A percentile compares a stretch with the other conserved stretches of the same genome.
Conservation (phyloP, 2,797 vertebrate genomes). For the Scarus forsteni region DNA sequence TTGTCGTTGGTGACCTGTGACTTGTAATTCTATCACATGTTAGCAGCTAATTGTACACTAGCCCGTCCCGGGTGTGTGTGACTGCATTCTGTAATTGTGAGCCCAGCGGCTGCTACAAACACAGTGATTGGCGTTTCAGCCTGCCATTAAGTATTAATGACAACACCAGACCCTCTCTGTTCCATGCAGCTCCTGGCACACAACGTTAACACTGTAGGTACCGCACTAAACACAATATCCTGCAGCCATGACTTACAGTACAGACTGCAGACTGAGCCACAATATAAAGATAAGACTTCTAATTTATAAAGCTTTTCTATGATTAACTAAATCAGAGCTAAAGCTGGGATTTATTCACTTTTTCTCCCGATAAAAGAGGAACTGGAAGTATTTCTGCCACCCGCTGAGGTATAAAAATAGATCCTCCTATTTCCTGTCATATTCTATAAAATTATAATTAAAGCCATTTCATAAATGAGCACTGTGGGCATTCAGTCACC, state of each 20-base stretch:
- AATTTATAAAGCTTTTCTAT: slow-evolving; percentile 1
- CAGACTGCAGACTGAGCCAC: slow-evolving; percentile 1
- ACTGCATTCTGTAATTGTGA: slow-evolving; percentile 78
- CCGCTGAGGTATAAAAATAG: slow-evolving; percentile 29
- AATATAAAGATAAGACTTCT: background rate
- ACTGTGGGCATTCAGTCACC: slow-evolving; percentile 31
- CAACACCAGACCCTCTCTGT: slow-evolving; percentile 71
- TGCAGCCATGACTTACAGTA: slow-evolving; percentile 19
- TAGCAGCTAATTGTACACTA: slow-evolving; percentile 69
- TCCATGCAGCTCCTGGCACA: slow-evolving; percentile 60
- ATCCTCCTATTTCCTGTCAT: slow-evolving; percentile 26
- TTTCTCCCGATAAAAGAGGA: slow-evolving; percentile 1
- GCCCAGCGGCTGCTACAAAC: slow-evolving; percentile 56
- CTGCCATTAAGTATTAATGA: slow-evolving; percentile 79
- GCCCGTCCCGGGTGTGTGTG: slow-evolving; percentile 65
- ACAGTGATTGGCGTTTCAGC: slow-evolving; percentile 66
- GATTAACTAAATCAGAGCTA: background rate
- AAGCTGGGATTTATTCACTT: slow-evolving; percentile 2
- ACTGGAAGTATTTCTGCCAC: slow-evolving; percentile 6
- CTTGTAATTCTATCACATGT: slow-evolving; percentile 74
- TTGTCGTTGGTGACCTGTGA: slow-evolving; percentile 69
- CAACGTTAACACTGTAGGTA: slow-evolving; percentile 31
- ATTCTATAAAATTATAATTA: slow-evolving; percentile 44
- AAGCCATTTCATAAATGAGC: slow-evolving; percentile 43
- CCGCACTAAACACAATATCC: slow-evolving; percentile 27